Percentiles rank a stretch among this genome's conserved stretches.
Evolutionary conservation across 2,888 invertebrate genomes (phyloP).

Genomic region (Rhimphoctona megacephalus): DNA sequence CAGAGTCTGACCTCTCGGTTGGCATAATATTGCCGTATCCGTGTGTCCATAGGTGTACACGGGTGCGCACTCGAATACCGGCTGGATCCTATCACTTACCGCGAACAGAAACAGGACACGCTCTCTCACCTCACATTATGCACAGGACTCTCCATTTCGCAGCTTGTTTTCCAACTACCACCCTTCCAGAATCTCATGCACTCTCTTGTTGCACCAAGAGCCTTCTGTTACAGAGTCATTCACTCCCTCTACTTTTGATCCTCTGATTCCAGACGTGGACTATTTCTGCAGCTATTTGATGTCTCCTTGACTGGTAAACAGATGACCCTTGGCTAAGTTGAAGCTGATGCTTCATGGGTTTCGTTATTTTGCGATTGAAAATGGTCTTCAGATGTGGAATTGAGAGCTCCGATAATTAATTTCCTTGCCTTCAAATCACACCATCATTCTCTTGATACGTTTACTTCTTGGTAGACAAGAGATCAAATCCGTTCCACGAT

Average conservation of each 20-base stretch:
- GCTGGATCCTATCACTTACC: constrained; percentile 70
- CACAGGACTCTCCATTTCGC: constrained; percentile 62
- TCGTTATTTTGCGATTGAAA: not conserved
- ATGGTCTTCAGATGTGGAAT: not conserved
- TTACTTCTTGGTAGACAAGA: not conserved
- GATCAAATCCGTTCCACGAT: not conserved
- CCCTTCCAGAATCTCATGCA: constrained; percentile 20
- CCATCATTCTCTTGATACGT: not conserved
- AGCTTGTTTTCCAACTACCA: constrained; percentile 63
- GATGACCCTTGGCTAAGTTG: not conserved
- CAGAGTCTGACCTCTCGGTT: constrained; percentile 21
- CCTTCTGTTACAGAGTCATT: constrained; percentile 41
- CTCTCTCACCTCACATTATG: constrained; percentile 50
- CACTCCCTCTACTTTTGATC: constrained; percentile 21
- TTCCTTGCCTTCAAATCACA: not conserved
- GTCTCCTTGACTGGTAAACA: not conserved
- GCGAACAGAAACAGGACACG: constrained; percentile 65
- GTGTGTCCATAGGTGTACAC: constrained; percentile 11
- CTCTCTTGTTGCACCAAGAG: constrained; percentile 45
- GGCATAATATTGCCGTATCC: constrained; percentile 21
- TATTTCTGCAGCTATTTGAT: not conserved
- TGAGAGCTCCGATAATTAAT: not conserved
- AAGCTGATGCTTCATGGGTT: not conserved
- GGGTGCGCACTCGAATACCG: constrained; percentile 51
- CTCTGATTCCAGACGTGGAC: not conserved